Conservation (phyloP, 2,113 vertebrate genomes). For the Candoia aspera region DNA sequence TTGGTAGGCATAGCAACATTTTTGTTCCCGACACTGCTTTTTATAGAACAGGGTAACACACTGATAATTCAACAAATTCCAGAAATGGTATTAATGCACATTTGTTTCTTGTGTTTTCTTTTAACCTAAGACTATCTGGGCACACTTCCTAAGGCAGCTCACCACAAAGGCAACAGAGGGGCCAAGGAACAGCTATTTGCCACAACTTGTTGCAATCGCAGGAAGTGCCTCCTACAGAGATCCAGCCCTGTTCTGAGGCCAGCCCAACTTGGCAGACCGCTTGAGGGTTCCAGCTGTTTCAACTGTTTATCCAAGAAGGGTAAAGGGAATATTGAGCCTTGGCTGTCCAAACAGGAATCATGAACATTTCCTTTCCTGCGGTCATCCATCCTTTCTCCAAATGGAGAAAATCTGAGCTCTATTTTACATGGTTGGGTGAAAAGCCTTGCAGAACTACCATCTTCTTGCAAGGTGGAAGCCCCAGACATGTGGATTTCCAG, state of each 20-base stretch:
- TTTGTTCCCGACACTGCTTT: not conserved
- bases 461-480: not conserved
- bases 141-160: not conserved
- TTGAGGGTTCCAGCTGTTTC: slow-evolving; percentile 5
- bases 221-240: not conserved
- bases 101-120: not conserved
- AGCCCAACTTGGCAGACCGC: accelerated
- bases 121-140: not conserved
- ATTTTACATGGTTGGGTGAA: too few relatives aligned
- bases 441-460: not conserved
- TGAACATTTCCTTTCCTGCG: accelerated
- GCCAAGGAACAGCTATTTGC: not conserved
- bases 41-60: not conserved
- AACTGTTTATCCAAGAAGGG: not conserved
- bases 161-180: not conserved
- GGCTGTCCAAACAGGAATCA: not conserved
- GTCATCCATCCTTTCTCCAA: accelerated
- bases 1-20: not conserved
- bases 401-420: not conserved
- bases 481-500: not conserved
- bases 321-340: not conserved
- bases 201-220: not conserved
- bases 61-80: not conserved
- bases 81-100: not conserved
- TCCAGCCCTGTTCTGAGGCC: not conserved